phyloP scores from a whole-genome alignment of 2,797 vertebrate species.

The Cryptoprocta ferox region DNA sequence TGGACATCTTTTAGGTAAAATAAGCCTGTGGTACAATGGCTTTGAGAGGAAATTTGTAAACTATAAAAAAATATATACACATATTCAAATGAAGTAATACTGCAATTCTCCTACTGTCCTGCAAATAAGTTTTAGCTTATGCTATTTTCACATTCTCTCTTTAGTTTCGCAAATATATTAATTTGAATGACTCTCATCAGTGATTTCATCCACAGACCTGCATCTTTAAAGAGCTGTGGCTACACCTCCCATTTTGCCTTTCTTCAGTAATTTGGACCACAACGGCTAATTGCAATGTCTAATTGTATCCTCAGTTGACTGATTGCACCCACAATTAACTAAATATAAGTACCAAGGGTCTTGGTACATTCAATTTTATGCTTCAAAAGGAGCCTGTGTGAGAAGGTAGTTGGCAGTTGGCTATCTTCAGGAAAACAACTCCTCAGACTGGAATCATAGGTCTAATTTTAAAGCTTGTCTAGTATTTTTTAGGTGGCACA shows the following conservation, averaged over 20 bases:
- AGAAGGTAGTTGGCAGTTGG: constrained; percentile 59
- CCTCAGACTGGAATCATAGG: constrained; percentile 52
- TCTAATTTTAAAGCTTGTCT: constrained; percentile 61
- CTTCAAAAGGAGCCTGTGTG: constrained; percentile 66
- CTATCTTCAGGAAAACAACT: constrained; percentile 65
- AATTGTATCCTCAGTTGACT: constrained; percentile 81
- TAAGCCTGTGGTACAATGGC: not conserved
- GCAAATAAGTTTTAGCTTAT: constrained; percentile 2
- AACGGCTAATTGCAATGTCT: constrained; percentile 76
- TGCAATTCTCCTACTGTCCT: not conserved
- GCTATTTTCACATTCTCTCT: not conserved
- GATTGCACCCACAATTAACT: constrained; percentile 81
- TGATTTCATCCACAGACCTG: constrained; percentile 64
- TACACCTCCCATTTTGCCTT: constrained; percentile 52
- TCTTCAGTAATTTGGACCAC: constrained; percentile 76
- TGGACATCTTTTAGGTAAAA: constrained; percentile 26
- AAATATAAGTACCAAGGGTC: constrained; percentile 73
- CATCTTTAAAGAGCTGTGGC: constrained; percentile 68
- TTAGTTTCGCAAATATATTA: constrained; percentile 27
- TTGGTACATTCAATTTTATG: constrained; percentile 78
- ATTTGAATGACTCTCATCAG: constrained; percentile 52
- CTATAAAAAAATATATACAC: not conserved
- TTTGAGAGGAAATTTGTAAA: constrained; percentile 50
- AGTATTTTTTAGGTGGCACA: constrained; percentile 56
- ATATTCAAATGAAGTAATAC: not conserved